These are phyloP conservation scores for Zaprionus taronus DNA, from an alignment of 1,140 invertebrate genomes.

Conservation along the genomic window DNA sequence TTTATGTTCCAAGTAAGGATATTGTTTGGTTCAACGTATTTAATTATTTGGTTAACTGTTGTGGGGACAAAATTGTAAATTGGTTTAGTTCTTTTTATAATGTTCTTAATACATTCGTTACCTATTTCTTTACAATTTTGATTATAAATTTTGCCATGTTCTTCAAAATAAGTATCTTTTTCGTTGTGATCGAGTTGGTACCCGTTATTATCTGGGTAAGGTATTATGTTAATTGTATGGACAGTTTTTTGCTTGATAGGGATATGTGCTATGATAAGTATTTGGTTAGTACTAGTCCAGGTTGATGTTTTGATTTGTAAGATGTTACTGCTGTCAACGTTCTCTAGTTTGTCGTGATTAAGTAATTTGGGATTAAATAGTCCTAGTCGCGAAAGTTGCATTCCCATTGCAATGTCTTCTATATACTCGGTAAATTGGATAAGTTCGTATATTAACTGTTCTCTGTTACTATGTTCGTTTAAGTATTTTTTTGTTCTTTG, in stretches of 20 bases:
- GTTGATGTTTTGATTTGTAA: conserved; percentile 22
- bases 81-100: not conserved
- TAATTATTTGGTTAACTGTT: not conserved
- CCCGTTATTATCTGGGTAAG: not conserved
- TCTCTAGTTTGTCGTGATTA: not conserved
- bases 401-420: too few species aligned
- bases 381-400: too few species aligned
- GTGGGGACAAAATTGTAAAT: not conserved
- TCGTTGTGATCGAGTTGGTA: not conserved
- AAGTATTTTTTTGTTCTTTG: too few species aligned
- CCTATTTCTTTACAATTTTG: too few species aligned
- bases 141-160: too few species aligned
- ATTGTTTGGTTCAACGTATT: not conserved
- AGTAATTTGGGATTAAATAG: conserved; percentile 2
- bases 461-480: too few species aligned
- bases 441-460: too few species aligned
- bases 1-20: too few species aligned
- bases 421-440: too few species aligned
- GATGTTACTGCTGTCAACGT: not conserved
- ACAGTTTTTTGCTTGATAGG: conserved; percentile 16
- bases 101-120: too few species aligned
- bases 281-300: conserved; percentile 16
- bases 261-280: conserved; percentile 24
- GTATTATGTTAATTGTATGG: not conserved
- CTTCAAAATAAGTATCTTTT: too few species aligned